Conservation (phyloP, 2,113 vertebrate genomes). For the Hyaena hyaena region DNA sequence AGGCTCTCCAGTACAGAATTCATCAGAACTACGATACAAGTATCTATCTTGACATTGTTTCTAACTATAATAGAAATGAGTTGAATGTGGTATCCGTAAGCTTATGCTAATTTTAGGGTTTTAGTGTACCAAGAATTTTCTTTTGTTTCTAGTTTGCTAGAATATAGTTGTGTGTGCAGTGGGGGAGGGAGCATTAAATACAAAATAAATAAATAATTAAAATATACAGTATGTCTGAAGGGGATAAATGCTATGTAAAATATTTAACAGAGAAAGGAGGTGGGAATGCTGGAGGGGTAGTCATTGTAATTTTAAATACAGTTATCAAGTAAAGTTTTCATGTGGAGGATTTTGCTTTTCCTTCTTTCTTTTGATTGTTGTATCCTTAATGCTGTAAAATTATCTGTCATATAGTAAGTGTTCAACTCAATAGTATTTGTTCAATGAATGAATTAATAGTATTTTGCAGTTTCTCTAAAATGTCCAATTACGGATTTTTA, state of each 20-base stretch:
- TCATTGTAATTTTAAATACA: slow-evolving; percentile 10
- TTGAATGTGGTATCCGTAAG: background rate
- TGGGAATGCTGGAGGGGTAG: background rate
- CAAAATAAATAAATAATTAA: slow-evolving; percentile 13
- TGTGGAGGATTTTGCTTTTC: background rate
- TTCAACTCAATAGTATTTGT: background rate
- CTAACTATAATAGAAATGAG: background rate
- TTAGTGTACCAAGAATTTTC: background rate
- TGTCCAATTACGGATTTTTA: background rate
- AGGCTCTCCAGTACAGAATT: background rate
- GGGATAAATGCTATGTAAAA: background rate
- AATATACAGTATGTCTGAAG: background rate
- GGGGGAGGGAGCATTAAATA: background rate
- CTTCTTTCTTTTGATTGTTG: background rate
- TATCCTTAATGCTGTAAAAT: background rate
- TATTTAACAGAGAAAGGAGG: background rate
- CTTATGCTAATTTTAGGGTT: background rate
- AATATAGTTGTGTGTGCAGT: background rate
- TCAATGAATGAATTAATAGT: background rate
- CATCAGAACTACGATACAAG: background rate
- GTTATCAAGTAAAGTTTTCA: background rate
- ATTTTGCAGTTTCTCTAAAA: background rate
- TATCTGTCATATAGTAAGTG: background rate
- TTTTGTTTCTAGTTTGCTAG: background rate
- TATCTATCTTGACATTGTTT: background rate